Evolutionary conservation across 2,113 vertebrate genomes (phyloP), one percentile per base, ranked within the genome.

Genomic region (Protomyctophum bolini): DNA sequence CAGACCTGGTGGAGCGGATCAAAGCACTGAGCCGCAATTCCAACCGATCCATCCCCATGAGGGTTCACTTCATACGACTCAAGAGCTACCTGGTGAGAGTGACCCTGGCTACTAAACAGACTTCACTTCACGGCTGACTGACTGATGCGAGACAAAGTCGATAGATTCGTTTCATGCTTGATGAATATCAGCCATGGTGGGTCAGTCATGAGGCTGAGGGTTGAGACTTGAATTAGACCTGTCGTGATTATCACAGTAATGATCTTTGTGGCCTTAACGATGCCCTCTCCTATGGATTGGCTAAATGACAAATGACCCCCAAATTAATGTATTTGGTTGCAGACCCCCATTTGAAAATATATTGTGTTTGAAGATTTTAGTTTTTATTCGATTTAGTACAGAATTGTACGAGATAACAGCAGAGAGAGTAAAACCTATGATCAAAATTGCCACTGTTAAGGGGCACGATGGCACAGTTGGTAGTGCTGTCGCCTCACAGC

Each of bases 11-110:
- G 77, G 96, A 96, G 50, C 88, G 92, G 75, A 93, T 98, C 66
- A 96, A 96, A 89, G 94, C 93, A 63, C 94, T 98, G 66, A 96
- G 94, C 90, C 86, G 91, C 61, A 96, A 95, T 88, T 97, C 96
- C 68, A 91, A 90, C 88, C 91, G 79, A 57, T 95, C 94, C 33
- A 93, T 97, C 85, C 96, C 95, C 58, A 94, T 97, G 95, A 96
- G 94, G 73, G 96, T 98, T 0, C 94, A 98, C 86, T 98, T 98
- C 87, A 96, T 98, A 80, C 92, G 95, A 49, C 91, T 97, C 69
- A 96, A 95, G 91, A 97, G 95, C 88, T 97, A 96, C 83, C 74
- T 93, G 91, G 93, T 94, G 83, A 90, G 84, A 21, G 21, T 21
- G 21, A 10, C 8, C 15, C 11, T 1, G 8, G 8, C 14, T 11